phyloP scores from a whole-genome alignment of 2,113 vertebrate genomes.

The Progne subis region DNA sequence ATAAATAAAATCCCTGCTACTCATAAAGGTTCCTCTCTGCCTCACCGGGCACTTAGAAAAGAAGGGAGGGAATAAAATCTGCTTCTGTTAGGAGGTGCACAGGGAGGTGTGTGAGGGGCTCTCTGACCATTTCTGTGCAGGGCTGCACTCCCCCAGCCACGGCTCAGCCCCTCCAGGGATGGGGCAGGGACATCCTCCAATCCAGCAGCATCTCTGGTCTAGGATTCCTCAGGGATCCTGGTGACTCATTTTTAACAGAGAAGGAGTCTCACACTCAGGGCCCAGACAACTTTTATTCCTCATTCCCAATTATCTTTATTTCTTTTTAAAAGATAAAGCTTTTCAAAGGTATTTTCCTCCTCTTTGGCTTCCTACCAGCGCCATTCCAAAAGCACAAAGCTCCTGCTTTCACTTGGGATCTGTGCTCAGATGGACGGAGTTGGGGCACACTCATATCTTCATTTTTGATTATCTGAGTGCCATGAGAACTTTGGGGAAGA shows the following conservation, averaged over 20 bases:
- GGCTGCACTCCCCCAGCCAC: not conserved
- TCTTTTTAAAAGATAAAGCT: not conserved
- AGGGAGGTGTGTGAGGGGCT: not conserved
- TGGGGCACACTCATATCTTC: not conserved
- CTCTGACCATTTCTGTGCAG: accelerated
- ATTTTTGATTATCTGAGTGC: not conserved
- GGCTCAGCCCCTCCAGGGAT: not conserved
- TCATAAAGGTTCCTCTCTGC: not conserved
- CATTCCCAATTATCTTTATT: not conserved
- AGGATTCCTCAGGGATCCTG: not conserved
- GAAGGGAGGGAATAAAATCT: not conserved
- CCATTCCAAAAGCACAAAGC: not conserved
- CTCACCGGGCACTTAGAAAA: not conserved
- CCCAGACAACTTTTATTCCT: not conserved
- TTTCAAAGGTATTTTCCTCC: not conserved
- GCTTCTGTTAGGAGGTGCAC: not conserved
- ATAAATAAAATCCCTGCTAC: not conserved
- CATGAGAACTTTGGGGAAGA: not conserved
- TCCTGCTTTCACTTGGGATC: not conserved
- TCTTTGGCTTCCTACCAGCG: not conserved
- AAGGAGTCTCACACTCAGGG: not conserved
- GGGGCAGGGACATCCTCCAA: not conserved
- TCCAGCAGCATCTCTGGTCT: not conserved
- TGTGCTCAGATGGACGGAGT: accelerated
- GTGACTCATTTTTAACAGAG: not conserved